Evolutionary conservation across 2,888 invertebrate species (phyloP), one percentile per base, ranked within the genome.

Genomic region (Terebella lapidaria): DNA sequence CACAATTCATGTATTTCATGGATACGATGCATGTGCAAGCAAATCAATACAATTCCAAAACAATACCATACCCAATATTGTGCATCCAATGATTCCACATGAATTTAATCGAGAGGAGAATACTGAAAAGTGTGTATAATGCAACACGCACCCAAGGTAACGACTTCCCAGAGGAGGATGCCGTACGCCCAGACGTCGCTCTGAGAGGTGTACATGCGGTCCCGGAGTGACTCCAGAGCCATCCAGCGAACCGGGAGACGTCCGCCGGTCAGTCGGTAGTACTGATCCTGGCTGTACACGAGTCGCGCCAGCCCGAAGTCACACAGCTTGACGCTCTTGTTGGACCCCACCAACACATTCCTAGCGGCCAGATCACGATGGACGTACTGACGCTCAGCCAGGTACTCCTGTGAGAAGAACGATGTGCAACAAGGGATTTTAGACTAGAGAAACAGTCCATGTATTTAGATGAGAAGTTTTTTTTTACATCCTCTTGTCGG

Each of bases 171-270:
- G 70, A 91, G 84, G 46, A 91, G 84, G 56, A 92, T 89, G 22
- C 91, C 91, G 73, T 89, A 91, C 35, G 91, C 89, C 91, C 91
- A 92, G 2, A 91, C 89, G 72, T 92, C 91, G 0, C 89, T 88
- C 75, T 89, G 89, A 29, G 88, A 88, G 60, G 89, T 90, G 79
- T 90, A 89, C 49, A 89, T 84, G 62, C 89, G 88, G 76, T 88
- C 89, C 27, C 73, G 59, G 35, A 78, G 67, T 0, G 77, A 77
- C 61, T 78, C 78, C n/a, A 77, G 70, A 15, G 78, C 78, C 76
- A 78, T 77, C 78, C 78, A 78, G 60, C 76, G 76, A 25, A 78
- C 67, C 10, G 78, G 78, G n/a, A 78, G 71, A 63, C 75, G 75
- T 45, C 77, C 77, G 66, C 72, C 74, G 60, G 78, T 77, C 66